phyloP scores from a whole-genome alignment of 1,140 invertebrate species.

The Calliopsis andreniformis region DNA sequence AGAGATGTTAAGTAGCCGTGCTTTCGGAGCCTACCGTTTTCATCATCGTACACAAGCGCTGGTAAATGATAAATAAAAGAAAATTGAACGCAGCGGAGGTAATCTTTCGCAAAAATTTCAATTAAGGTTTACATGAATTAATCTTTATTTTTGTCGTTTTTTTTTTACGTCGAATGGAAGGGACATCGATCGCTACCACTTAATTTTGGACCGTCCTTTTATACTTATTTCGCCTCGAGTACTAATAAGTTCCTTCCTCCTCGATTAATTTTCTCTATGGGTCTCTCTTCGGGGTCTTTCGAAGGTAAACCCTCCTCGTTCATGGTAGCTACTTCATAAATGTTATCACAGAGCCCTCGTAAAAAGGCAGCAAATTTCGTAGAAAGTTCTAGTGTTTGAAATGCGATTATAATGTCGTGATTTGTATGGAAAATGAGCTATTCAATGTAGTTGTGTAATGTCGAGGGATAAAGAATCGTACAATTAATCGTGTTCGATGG shows the following conservation, averaged over 20 bases:
- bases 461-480: neutral
- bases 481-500: neutral
- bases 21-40: slow-evolving; percentile 13
- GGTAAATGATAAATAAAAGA: neutral
- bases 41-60: too few species aligned
- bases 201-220: neutral
- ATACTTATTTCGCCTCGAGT: neutral
- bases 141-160: neutral
- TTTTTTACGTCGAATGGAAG: neutral
- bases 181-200: neutral
- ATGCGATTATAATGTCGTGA: neutral
- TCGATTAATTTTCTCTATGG: neutral
- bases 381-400: too few species aligned
- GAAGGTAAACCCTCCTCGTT: neutral
- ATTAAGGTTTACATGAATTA: neutral
- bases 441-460: neutral
- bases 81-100: neutral
- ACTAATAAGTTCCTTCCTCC: neutral
- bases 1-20: slow-evolving; percentile 52
- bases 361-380: neutral
- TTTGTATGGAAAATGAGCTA: neutral
- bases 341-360: neutral
- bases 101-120: neutral
- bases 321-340: neutral
- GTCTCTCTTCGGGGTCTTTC: too few species aligned